phyloP scores from a whole-genome alignment of 2,888 invertebrate genomes.

The Protophormia terraenovae region DNA sequence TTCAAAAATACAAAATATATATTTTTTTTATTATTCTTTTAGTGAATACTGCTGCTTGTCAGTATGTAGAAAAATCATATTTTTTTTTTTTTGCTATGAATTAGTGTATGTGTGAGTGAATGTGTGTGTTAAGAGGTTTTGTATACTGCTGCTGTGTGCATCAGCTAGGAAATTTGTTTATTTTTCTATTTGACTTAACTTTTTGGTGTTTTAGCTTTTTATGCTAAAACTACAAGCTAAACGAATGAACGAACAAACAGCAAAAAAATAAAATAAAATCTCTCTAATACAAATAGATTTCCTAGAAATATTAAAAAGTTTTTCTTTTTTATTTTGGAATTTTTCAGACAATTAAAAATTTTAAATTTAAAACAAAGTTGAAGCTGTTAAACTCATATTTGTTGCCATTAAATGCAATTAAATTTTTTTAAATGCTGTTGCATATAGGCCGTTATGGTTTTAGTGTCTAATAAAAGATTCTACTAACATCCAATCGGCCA shows the following conservation, averaged over 20 bases:
- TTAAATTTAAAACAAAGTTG: neutral
- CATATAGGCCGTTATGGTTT: neutral
- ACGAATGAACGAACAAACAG: neutral
- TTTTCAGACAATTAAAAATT: conserved; percentile 30
- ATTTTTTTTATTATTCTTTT: conserved; percentile 33
- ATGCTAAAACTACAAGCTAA: conserved; percentile 30
- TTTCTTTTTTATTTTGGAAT: conserved; percentile 9
- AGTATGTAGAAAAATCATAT: conserved; percentile 31
- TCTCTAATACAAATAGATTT: conserved; percentile 20
- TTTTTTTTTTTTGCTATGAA: neutral
- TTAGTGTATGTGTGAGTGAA: neutral
- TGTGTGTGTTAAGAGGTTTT: conserved; percentile 11
- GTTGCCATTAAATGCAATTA: conserved; percentile 2
- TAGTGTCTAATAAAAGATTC: neutral
- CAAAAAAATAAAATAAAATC: neutral
- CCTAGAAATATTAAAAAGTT: neutral
- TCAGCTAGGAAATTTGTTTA: conserved; percentile 50
- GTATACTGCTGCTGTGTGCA: conserved; percentile 3
- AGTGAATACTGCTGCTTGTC: neutral
- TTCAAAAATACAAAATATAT: conserved; percentile 54
- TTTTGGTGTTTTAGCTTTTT: conserved; percentile 54
- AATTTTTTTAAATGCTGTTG: neutral
- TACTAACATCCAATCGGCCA: neutral
- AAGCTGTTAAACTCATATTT: neutral
- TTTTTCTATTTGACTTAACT: conserved; percentile 57